phyloP scores from a whole-genome alignment of 2,113 vertebrate genomes.

The Forbesichthys agassizii region DNA sequence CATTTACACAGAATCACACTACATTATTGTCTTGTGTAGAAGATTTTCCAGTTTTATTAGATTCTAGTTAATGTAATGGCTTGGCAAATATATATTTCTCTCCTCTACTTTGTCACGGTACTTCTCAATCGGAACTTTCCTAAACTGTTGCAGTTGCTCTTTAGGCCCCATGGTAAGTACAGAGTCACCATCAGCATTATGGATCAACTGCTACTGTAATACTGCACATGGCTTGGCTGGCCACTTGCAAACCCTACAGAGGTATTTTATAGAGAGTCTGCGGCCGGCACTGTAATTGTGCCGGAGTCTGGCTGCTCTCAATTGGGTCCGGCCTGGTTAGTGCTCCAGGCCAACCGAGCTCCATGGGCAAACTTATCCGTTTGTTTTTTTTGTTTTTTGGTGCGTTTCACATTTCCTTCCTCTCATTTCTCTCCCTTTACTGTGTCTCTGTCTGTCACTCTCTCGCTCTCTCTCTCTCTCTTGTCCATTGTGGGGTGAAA shows the following conservation, averaged over 20 bases:
- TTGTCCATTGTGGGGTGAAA: conserved; percentile 2
- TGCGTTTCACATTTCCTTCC: conserved; percentile 31
- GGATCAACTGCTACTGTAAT: conserved; percentile 60
- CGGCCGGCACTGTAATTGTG: conserved; percentile 69
- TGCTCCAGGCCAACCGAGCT: conserved; percentile 53
- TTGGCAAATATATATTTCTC: too few species aligned
- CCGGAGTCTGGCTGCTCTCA: conserved; percentile 69
- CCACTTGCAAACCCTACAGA: conserved; percentile 63
- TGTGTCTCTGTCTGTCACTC: neutral
- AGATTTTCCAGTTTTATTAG: too few species aligned
- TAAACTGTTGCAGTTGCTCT: neutral
- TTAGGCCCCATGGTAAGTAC: conserved; percentile 10
- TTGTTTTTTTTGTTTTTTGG: conserved; percentile 37
- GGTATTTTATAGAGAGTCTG: conserved; percentile 80
- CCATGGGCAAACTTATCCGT: conserved; percentile 44
- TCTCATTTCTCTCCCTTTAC: conserved; percentile 25
- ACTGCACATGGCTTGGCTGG: conserved; percentile 63
- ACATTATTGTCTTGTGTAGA: too few species aligned
- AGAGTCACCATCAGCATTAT: conserved; percentile 35
- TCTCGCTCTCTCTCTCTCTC: conserved; percentile 27
- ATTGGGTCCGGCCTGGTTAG: conserved; percentile 47
- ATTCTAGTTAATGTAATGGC: too few species aligned
- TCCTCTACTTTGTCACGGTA: too few species aligned
- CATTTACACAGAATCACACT: too few species aligned
- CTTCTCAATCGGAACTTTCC: too few species aligned